phyloP scores from a whole-genome alignment of 2,113 vertebrate genomes.

The Gnathonemus longibarbis region DNA sequence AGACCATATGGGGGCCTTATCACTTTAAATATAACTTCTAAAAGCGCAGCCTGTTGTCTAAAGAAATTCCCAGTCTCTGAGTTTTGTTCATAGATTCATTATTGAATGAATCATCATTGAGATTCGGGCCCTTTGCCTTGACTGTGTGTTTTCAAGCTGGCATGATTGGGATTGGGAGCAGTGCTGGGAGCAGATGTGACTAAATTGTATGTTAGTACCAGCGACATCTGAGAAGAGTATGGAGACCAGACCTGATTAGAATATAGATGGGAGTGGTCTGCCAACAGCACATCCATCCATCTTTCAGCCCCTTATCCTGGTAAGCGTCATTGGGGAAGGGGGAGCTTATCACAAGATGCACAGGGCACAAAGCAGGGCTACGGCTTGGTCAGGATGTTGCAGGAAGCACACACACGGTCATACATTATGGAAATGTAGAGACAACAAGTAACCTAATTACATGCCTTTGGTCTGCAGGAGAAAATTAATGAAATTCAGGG shows the following conservation, averaged over 20 bases:
- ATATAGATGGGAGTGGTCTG: neutral
- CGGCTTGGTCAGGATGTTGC: neutral
- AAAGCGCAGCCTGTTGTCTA: neutral
- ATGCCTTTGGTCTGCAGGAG: neutral
- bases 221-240: neutral
- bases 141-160: neutral
- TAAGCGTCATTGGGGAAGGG: neutral
- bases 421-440: neutral
- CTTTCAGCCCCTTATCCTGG: neutral
- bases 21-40: neutral
- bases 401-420: neutral
- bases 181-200: neutral
- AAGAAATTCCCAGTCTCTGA: neutral
- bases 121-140: neutral
- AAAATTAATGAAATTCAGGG: neutral
- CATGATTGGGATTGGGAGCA: neutral
- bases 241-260: neutral
- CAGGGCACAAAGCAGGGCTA: neutral
- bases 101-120: neutral
- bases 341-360: neutral
- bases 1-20: neutral
- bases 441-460: neutral
- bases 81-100: neutral
- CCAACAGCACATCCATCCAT: neutral
- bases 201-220: neutral